Evolutionary conservation across 30 jellyfish, hydroid and myxozoan species (phyloP).

Genomic region (Aurelia coerulea): DNA sequence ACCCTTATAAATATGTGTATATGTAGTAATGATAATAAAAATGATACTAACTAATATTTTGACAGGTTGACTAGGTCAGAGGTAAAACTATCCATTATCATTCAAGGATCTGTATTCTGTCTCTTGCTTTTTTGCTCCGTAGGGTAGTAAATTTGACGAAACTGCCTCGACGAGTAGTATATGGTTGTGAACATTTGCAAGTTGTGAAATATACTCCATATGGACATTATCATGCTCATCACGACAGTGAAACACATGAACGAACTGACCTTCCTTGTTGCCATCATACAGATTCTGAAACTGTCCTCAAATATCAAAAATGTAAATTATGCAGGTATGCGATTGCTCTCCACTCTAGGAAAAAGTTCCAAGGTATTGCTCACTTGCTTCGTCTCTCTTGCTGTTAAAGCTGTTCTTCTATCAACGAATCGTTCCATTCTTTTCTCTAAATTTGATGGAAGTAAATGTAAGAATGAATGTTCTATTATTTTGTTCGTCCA

Average conservation of each 20-base stretch:
- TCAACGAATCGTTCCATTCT: too few relatives aligned
- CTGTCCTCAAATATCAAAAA: constrained; percentile 64
- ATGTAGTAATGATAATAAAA: too few relatives aligned
- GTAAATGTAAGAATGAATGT: too few relatives aligned
- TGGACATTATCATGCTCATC: constrained; percentile 99
- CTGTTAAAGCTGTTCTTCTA: neutral
- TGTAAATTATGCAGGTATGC: constrained; percentile 98
- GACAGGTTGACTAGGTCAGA: too few relatives aligned
- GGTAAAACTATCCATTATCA: too few relatives aligned
- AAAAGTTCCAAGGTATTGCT: neutral
- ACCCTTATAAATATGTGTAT: too few relatives aligned
- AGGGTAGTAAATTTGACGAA: constrained; percentile 77
- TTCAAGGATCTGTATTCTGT: too few relatives aligned
- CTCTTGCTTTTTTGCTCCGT: too few relatives aligned
- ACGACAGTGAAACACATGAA: constrained; percentile 91
- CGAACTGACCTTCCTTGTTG: constrained; percentile 96
- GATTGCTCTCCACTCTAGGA: neutral
- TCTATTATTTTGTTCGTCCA: too few relatives aligned
- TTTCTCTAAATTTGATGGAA: too few relatives aligned
- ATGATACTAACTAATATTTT: too few relatives aligned
- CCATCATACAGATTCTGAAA: constrained; percentile 70
- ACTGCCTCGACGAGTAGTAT: constrained; percentile 66
- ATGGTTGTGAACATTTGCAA: constrained; percentile 90
- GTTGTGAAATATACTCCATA: constrained; percentile 76
- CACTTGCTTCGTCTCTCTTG: neutral